These are phyloP conservation scores for Mixornis gularis DNA, from an alignment of 2,113 vertebrate species.

Conservation along the genomic window DNA sequence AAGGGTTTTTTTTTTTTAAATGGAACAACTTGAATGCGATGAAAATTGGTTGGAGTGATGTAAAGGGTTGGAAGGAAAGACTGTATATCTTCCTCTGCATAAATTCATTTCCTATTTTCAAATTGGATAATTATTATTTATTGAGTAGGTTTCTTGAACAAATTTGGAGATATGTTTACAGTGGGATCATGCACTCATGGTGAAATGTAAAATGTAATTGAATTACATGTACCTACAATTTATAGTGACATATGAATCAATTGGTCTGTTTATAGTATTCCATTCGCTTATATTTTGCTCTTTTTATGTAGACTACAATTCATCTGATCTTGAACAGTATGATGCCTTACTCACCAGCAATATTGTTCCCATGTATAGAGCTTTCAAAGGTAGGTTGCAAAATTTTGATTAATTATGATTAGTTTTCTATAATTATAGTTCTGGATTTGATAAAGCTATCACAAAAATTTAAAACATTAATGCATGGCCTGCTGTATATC, in stretches of 20 bases:
- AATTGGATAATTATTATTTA: neutral
- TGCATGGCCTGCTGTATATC: neutral
- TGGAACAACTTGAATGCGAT: neutral
- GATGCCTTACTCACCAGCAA: slow-evolving; percentile 88
- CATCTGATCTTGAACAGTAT: slow-evolving; percentile 65
- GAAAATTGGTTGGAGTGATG: neutral
- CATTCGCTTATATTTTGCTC: neutral
- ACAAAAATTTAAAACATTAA: neutral
- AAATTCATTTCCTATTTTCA: neutral
- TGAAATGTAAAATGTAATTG: neutral
- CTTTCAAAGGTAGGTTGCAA: slow-evolving; percentile 81
- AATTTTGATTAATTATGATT: neutral
- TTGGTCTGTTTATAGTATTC: neutral
- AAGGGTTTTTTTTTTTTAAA: neutral
- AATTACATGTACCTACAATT: neutral
- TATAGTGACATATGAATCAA: neutral
- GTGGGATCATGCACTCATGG: neutral
- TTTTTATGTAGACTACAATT: slow-evolving; percentile 71
- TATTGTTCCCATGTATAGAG: slow-evolving; percentile 83
- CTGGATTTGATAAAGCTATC: neutral
- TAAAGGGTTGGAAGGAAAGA: neutral
- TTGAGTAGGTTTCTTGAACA: neutral
- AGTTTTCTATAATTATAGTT: neutral
- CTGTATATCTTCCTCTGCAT: neutral
- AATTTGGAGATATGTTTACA: neutral